Conservation (phyloP, 2,797 vertebrate species). For the Gymnocypris eckloni region DNA sequence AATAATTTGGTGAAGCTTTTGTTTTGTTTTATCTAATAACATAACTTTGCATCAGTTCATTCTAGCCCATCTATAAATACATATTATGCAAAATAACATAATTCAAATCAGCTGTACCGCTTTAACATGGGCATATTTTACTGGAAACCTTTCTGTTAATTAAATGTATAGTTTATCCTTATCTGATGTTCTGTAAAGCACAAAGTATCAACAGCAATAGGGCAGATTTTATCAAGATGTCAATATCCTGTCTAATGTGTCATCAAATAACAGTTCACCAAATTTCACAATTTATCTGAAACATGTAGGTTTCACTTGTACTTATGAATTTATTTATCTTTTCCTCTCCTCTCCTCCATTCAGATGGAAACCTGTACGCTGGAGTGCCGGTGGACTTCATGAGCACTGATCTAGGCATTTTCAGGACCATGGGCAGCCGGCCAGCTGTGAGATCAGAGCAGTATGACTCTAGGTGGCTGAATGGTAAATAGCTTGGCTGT, state of each 20-base stretch:
- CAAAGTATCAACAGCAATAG: not conserved
- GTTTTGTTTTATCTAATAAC: no score
- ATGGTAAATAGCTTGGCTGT: conserved; percentile 73
- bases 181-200: not conserved
- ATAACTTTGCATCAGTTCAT: not conserved
- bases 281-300: not conserved
- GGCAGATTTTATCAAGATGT: not conserved
- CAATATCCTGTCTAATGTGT: conserved; percentile 3
- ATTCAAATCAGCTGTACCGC: not conserved
- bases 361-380: conserved; percentile 83
- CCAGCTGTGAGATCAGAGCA: conserved; percentile 83
- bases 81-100: not conserved
- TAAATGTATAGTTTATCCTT: not conserved
- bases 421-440: conserved; percentile 83
- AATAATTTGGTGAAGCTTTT: not conserved
- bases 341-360: not conserved
- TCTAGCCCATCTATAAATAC: not conserved
- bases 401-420: conserved; percentile 83
- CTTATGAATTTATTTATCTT: not conserved
- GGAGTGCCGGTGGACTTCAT: conserved; percentile 86
- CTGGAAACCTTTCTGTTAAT: not conserved
- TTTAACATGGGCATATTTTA: not conserved
- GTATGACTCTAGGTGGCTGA: conserved; percentile 85
- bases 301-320: not conserved
- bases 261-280: not conserved